Evolutionary conservation across 2,888 invertebrate species (phyloP).

Genomic region (Spodoptera littoralis): DNA sequence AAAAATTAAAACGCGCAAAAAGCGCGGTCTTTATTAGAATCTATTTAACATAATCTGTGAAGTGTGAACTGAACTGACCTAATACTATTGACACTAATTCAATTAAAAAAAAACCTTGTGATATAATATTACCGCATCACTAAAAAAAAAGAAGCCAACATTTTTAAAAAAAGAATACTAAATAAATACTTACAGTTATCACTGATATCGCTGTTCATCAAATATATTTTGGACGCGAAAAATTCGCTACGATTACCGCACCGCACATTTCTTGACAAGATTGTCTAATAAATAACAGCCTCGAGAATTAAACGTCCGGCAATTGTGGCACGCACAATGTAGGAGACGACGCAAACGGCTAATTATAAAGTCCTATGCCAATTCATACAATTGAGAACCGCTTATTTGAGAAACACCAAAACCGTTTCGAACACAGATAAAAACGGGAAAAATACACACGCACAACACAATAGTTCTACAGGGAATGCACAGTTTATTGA

Average conservation of each 20-base stretch:
- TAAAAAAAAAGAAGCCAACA: slow-evolving; percentile 23
- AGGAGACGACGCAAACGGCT: slow-evolving; percentile 54
- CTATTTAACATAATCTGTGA: slow-evolving; percentile 36
- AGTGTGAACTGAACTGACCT: slow-evolving; percentile 30
- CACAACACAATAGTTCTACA: slow-evolving; percentile 37
- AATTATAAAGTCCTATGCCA: slow-evolving; percentile 62
- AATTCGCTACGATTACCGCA: slow-evolving; percentile 18
- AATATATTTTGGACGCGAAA: slow-evolving; percentile 41
- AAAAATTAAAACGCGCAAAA: neutral
- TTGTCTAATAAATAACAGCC: slow-evolving; percentile 45
- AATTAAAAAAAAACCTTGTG: slow-evolving; percentile 49
- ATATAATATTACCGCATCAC: slow-evolving; percentile 28
- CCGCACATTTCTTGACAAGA: slow-evolving; percentile 40
- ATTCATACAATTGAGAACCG: slow-evolving; percentile 54
- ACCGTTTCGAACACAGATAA: slow-evolving; percentile 38
- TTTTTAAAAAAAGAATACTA: slow-evolving; percentile 14
- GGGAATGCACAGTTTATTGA: slow-evolving; percentile 49
- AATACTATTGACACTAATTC: slow-evolving; percentile 42
- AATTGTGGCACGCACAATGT: slow-evolving; percentile 57
- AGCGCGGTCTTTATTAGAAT: slow-evolving; percentile 41
- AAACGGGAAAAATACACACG: slow-evolving; percentile 34
- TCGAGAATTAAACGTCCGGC: slow-evolving; percentile 48
- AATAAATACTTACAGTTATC: slow-evolving; percentile 48
- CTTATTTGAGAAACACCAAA: slow-evolving; percentile 48
- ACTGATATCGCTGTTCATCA: slow-evolving; percentile 51